These are phyloP conservation scores for Melanostigma gelatinosum DNA, from an alignment of 2,113 vertebrate species.

Conservation along the genomic window DNA sequence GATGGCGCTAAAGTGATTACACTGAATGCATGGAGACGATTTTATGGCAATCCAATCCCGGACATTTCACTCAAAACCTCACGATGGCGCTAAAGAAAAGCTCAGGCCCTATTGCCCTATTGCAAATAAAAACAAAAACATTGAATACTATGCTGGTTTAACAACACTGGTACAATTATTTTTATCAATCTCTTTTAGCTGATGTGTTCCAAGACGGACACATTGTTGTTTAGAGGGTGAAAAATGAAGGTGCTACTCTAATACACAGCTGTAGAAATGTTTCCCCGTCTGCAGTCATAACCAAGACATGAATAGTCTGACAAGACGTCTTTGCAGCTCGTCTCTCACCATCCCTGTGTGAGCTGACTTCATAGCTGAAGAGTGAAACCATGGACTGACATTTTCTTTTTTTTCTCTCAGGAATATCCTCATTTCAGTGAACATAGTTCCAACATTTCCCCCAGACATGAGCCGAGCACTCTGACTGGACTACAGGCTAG, in stretches of 20 bases:
- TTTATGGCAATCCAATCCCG: neutral
- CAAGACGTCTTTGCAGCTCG: constrained; percentile 47
- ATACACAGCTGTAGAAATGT: neutral
- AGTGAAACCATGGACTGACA: constrained; percentile 20
- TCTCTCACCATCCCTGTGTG: constrained; percentile 33
- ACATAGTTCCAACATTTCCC: constrained; percentile 14
- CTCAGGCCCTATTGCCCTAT: neutral
- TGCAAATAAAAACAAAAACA: neutral
- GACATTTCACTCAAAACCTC: neutral
- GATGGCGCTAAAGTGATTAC: neutral
- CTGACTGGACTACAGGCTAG: neutral
- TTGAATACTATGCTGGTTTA: neutral
- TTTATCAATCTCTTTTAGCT: neutral
- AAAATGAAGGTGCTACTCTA: constrained; percentile 23
- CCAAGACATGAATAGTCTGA: constrained; percentile 22
- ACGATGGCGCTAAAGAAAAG: neutral
- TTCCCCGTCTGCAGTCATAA: constrained; percentile 24
- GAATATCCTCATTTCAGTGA: constrained; percentile 29
- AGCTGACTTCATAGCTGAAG: constrained; percentile 32
- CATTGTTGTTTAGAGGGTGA: neutral
- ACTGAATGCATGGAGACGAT: neutral
- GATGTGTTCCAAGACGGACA: neutral
- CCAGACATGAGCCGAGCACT: constrained; percentile 13
- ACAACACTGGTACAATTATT: neutral
- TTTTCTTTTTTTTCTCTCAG: neutral